Evolutionary conservation across 1,140 invertebrate species (phyloP).

Genomic region (Trichonephila inaurata): DNA sequence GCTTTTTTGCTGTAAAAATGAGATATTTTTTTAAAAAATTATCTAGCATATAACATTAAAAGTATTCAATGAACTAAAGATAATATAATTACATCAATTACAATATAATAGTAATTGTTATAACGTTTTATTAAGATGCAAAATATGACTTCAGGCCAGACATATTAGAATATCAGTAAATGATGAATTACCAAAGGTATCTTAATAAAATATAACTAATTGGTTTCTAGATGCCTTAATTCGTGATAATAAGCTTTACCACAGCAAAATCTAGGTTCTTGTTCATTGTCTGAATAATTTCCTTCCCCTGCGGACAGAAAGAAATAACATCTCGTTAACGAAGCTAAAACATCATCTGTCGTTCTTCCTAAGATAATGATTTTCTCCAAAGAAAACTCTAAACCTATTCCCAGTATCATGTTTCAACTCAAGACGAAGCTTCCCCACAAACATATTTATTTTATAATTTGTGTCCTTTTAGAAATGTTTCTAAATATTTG

Average conservation of each 20-base stretch:
- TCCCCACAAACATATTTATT: not conserved
- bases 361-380: slow-evolving; percentile 16
- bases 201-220: not conserved
- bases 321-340: slow-evolving; percentile 22
- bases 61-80: no score
- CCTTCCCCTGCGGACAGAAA: slow-evolving; percentile 86
- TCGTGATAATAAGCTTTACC: slow-evolving; percentile 82
- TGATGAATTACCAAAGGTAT: no score
- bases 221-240: not conserved
- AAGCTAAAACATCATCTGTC: not conserved
- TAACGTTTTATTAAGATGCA: no score
- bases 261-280: slow-evolving; percentile 98
- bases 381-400: not conserved
- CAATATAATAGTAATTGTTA: no score
- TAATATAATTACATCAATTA: no score
- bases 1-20: no score
- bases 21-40: no score
- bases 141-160: no score
- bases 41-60: no score
- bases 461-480: not conserved
- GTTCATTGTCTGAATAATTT: slow-evolving; percentile 97
- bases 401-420: not conserved
- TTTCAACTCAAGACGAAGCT: not conserved
- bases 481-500: not conserved
- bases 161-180: no score